A percentile compares a stretch with the other conserved stretches of the same genome.
These are phyloP conservation scores for Trachelus tabidus DNA, from an alignment of 2,888 invertebrate species.

Conservation along the genomic window DNA sequence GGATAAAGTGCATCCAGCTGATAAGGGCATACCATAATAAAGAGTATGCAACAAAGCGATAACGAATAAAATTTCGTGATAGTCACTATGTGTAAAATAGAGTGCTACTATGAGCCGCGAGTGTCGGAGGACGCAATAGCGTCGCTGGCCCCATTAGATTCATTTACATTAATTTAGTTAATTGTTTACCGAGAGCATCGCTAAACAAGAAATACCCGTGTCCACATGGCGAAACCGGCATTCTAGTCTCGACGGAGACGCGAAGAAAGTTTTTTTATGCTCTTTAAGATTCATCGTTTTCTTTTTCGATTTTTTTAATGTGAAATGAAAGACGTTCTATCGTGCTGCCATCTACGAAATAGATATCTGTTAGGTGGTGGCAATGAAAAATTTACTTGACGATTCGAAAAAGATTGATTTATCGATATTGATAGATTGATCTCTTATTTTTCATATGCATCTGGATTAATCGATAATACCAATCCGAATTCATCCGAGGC, in stretches of 20 bases:
- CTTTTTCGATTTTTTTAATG: not conserved
- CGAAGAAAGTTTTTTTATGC: not conserved
- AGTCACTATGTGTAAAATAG: not conserved
- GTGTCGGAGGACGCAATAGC: slow-evolving; percentile 3
- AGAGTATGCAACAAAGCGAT: not conserved
- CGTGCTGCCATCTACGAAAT: not conserved
- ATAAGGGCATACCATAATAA: not conserved
- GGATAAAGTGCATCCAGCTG: not conserved
- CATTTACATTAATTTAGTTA: slow-evolving; percentile 52
- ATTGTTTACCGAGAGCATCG: slow-evolving; percentile 41
- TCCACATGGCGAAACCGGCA: not conserved
- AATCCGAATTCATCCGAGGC: not conserved
- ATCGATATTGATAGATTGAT: not conserved
- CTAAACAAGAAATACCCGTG: slow-evolving; percentile 9
- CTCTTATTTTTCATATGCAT: not conserved
- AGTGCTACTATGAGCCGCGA: not conserved
- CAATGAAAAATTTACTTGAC: not conserved
- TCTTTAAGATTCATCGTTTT: not conserved
- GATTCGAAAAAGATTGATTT: not conserved
- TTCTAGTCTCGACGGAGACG: not conserved
- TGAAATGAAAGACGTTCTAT: not conserved
- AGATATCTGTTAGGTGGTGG: not conserved
- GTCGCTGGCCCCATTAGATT: slow-evolving; percentile 46
- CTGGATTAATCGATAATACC: not conserved
- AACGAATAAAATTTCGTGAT: not conserved